A percentile compares a stretch with the other conserved stretches of the same genome.
Conservation (phyloP, 1,140 invertebrate species). For the Neuroterus valhalla region DNA sequence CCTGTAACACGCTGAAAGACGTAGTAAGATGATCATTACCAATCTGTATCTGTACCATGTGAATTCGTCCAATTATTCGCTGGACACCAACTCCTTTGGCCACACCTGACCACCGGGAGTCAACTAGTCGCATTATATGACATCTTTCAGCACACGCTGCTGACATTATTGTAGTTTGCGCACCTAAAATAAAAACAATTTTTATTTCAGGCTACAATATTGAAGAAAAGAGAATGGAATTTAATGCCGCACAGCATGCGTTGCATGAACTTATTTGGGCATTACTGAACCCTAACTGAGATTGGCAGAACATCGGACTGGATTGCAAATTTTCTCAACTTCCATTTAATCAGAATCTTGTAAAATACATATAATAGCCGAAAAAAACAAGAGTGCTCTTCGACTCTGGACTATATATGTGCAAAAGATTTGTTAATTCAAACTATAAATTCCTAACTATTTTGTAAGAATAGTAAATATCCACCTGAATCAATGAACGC, state of each 20-base stretch:
- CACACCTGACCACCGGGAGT: constrained; percentile 94
- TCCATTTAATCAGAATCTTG: too few species aligned
- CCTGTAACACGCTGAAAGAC: constrained; percentile 97
- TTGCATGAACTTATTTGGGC: too few species aligned
- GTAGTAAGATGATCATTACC: constrained; percentile 94
- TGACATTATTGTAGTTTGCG: constrained; percentile 96
- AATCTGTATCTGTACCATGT: constrained; percentile 98
- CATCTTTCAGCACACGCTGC: constrained; percentile 94
- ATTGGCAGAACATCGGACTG: too few species aligned
- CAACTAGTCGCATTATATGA: constrained; percentile 96
- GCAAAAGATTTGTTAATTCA: too few species aligned
- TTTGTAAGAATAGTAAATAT: constrained; percentile 15
- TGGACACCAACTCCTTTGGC: constrained; percentile 98
- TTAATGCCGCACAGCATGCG: too few species aligned
- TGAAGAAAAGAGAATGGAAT: too few species aligned
- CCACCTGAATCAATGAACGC: constrained; percentile 97
- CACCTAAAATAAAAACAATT: constrained; percentile 76
- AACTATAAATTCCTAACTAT: too few species aligned
- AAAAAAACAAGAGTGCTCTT: too few species aligned
- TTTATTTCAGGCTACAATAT: neutral
- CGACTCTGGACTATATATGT: too few species aligned
- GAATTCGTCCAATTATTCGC: constrained; percentile 95
- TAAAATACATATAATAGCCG: too few species aligned
- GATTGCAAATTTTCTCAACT: too few species aligned
- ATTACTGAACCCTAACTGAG: too few species aligned